Percentiles rank a stretch among this genome's conserved stretches.
Conservation (phyloP, 2,113 vertebrate genomes). For the Natator depressus region DNA sequence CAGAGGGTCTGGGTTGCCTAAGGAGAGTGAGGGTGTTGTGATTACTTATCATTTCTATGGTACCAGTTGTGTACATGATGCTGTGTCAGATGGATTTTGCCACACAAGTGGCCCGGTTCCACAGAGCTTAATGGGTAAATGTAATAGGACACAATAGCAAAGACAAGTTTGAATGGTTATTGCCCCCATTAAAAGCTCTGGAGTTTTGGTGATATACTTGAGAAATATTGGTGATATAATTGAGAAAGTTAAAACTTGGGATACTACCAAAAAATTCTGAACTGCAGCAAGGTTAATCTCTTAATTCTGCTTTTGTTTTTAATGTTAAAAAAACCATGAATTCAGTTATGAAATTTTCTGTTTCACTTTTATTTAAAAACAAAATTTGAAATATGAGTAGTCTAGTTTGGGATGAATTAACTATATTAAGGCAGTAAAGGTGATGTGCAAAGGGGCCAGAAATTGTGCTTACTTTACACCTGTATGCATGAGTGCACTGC, state of each 20-base stretch:
- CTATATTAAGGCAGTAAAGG: background rate
- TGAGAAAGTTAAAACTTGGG: background rate
- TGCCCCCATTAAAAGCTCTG: background rate
- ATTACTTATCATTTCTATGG: background rate
- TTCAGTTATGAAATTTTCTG: background rate
- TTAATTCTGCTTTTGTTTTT: background rate
- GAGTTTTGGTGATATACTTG: rapidly evolving
- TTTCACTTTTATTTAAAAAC: background rate
- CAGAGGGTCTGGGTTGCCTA: background rate
- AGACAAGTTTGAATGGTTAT: background rate
- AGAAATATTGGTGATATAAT: rapidly evolving
- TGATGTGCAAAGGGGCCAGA: background rate
- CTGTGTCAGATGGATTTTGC: background rate
- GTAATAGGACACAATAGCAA: background rate
- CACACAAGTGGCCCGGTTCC: background rate
- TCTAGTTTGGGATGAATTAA: background rate
- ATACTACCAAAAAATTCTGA: background rate
- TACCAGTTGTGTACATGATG: background rate
- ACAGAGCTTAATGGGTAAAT: rapidly evolving
- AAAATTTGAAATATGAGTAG: rapidly evolving
- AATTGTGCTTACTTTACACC: background rate
- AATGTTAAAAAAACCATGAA: background rate
- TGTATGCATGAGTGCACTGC: background rate
- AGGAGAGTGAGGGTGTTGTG: background rate
- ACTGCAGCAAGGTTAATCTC: rapidly evolving